phyloP scores from a whole-genome alignment of 2,888 invertebrate species.

The Chrysolina oricalcia region DNA sequence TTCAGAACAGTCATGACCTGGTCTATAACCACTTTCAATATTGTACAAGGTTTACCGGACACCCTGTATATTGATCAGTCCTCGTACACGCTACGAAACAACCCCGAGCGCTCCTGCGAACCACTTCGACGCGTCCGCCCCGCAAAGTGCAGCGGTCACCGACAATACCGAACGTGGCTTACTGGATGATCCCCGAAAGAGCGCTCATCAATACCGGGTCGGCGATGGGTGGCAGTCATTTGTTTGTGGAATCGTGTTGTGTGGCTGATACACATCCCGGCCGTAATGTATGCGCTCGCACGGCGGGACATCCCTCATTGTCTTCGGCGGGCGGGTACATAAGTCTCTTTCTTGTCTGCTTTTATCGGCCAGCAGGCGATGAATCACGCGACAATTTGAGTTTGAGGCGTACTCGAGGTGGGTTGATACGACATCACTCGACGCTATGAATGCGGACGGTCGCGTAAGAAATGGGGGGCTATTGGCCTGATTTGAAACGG shows the following conservation, averaged over 20 bases:
- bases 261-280: constrained; percentile 43
- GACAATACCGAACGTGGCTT: not conserved
- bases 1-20: too few species aligned
- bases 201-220: constrained; percentile 13
- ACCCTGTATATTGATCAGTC: too few species aligned
- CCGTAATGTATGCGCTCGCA: constrained; percentile 52
- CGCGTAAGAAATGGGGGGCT: not conserved
- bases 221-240: constrained; percentile 49
- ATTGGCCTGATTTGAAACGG: not conserved
- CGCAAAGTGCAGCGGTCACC: constrained; percentile 7
- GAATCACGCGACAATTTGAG: constrained; percentile 33
- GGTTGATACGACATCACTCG: constrained; percentile 5
- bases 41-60: too few species aligned
- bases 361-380: constrained; percentile 44
- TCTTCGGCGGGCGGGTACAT: constrained; percentile 45
- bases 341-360: constrained; percentile 35
- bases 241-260: constrained; percentile 42
- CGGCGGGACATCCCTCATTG: constrained; percentile 56
- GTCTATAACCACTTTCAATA: too few species aligned
- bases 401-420: constrained; percentile 22
- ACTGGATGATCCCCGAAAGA: constrained; percentile 4
- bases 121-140: not conserved
- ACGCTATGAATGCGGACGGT: not conserved
- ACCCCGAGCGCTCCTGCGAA: not conserved
- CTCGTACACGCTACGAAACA: too few species aligned